Conservation (phyloP, 2,888 invertebrate species). For the Drosophila helvetica region DNA sequence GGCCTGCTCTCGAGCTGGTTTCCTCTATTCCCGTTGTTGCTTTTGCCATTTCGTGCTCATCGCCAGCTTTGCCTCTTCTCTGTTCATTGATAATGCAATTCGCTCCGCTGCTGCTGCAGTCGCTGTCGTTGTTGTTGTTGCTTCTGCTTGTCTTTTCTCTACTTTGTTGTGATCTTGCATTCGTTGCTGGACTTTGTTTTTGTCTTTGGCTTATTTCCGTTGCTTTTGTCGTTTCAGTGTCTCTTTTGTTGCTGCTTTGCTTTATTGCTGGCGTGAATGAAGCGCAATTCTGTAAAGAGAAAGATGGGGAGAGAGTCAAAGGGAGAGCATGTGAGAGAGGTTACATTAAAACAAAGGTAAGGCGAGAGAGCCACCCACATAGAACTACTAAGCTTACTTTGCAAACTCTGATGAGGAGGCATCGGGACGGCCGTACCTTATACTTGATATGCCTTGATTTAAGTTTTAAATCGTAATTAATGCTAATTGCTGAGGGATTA, state of each 20-base stretch:
- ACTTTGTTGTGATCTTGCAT: constrained; percentile 80
- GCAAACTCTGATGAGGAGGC: not conserved
- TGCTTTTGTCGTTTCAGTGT: constrained; percentile 28
- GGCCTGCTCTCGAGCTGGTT: constrained; percentile 61
- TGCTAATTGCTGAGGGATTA: constrained; percentile 69
- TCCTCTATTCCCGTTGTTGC: constrained; percentile 47
- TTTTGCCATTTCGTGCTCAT: constrained; percentile 33
- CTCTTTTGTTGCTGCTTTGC: constrained; percentile 44
- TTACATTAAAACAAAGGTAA: not conserved
- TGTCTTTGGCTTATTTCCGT: constrained; percentile 10
- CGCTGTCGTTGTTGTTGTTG: constrained; percentile 10
- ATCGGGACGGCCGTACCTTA: constrained; percentile 7
- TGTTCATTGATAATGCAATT: constrained; percentile 76
- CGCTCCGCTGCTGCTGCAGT: constrained; percentile 36
- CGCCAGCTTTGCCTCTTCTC: constrained; percentile 22
- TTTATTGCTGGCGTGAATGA: constrained; percentile 59
- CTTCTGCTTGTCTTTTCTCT: constrained; percentile 53
- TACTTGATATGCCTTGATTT: constrained; percentile 61
- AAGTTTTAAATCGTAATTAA: constrained; percentile 71
- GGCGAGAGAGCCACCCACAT: not conserved
- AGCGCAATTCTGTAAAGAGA: constrained; percentile 58
- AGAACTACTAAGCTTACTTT: not conserved
- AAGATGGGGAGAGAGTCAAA: constrained; percentile 4
- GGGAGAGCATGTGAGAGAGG: constrained; percentile 9
- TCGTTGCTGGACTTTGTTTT: constrained; percentile 53